Evolutionary conservation across 2,888 invertebrate genomes (phyloP), one percentile per base, ranked within the genome.

Genomic region (Drosophila robusta): DNA sequence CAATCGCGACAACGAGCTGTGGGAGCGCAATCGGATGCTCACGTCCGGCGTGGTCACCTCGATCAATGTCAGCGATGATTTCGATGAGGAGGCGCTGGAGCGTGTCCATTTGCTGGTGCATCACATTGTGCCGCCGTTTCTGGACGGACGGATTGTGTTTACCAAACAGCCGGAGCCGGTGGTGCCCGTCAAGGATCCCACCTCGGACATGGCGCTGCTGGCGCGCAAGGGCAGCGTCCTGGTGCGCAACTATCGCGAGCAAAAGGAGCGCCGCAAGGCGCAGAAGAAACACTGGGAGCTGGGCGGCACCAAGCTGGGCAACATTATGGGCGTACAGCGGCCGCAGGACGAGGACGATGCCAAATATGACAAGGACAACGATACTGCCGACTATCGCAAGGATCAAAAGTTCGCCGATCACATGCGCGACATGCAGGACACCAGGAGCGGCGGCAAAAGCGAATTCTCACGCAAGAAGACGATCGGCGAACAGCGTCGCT

Each of bases 221-320:
- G 96, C 99, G 0, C 94, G 98, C 4, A 99, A 99, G 92, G 99
- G 99, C 1, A 98, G 97, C 0, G 95, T 96, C 2, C 93, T 98
- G 4, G 99, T 99, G 0, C 94, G 97, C 70, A 95, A 95, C 0
- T 98, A 96, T 91, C 94, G 99, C 55, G 99, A 99, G 91, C 98
- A 99, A 91, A 98, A 99, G 90, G 99, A 99, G 91, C 93, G 98
- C n/a, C 95, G 96, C 58, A 98, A 97, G 91, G 98, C 98, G 0
- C 99, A 99, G 91, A 98, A 98, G 92, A 99, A 99, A 90, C 99
- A 99, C 91, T 99, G 99, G 99, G 98, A 99, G 91, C 92, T 99
- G 65, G 98, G 98, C 50, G 99, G 99, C 41, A 99, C 99, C 2
- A 97, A 92, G 70, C 63, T 92, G 47, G 95, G 95, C 81, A 98